A percentile compares a stretch with the other conserved stretches of the same genome.
Evolutionary conservation across 2,797 vertebrate genomes (phyloP).

Genomic region (Acanthurus lineatus): DNA sequence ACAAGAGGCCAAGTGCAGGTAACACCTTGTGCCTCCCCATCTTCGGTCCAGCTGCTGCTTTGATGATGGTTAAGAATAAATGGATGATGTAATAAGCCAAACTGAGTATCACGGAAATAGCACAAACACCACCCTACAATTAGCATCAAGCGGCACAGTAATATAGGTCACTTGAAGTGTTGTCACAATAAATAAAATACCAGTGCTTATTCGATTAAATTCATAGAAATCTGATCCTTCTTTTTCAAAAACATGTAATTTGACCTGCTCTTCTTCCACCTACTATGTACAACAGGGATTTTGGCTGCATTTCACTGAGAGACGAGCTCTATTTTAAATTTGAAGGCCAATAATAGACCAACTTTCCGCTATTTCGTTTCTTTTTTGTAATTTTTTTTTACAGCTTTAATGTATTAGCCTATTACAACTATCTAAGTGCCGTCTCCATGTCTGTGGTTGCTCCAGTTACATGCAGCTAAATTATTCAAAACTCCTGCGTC

Average conservation of each 20-base stretch:
- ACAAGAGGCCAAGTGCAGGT: conserved; percentile 58
- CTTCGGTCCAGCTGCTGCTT: conserved; percentile 10
- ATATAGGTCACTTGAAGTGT: neutral
- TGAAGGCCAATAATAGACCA: neutral
- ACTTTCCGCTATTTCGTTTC: neutral
- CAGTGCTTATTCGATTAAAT: neutral
- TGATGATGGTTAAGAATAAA: neutral
- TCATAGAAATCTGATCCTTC: neutral
- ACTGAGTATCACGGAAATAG: neutral
- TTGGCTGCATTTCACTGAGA: neutral
- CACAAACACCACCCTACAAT: neutral
- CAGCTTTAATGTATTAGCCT: neutral
- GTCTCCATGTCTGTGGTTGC: neutral
- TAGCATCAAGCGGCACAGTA: neutral
- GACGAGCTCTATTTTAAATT: conserved; percentile 1
- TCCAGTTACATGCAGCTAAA: conserved; percentile 40
- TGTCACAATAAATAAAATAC: conserved; percentile 1
- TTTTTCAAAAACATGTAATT: conserved; percentile 17
- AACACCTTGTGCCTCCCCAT: conserved; percentile 21
- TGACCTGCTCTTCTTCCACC: neutral
- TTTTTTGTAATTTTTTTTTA: neutral
- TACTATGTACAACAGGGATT: neutral
- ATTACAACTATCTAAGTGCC: neutral
- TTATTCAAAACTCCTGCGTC: conserved; percentile 48
- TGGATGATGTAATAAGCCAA: neutral